Percentiles rank a stretch among this genome's conserved stretches.
phyloP scores from a whole-genome alignment of 1,140 invertebrate genomes.

The Caenorhabditis brenneri region DNA sequence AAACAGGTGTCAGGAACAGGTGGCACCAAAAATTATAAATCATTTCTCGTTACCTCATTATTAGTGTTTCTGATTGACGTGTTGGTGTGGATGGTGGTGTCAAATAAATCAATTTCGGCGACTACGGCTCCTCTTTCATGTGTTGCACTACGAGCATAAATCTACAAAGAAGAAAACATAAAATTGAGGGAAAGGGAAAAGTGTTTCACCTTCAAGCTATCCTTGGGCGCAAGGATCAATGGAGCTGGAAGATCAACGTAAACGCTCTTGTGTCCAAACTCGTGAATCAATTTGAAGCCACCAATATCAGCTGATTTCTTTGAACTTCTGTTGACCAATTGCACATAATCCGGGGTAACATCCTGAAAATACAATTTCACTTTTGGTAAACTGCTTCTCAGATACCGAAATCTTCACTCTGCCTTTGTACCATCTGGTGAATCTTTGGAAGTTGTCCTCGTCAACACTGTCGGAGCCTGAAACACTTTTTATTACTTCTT shows the following conservation, averaged over 20 bases:
- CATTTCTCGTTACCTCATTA: slow-evolving; percentile 3
- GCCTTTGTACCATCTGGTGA: slow-evolving; percentile 38
- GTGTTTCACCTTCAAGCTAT: neutral
- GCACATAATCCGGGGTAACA: slow-evolving; percentile 9
- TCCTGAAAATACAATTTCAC: neutral
- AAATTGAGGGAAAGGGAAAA: neutral
- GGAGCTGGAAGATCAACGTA: slow-evolving; percentile 2
- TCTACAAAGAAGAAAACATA: neutral
- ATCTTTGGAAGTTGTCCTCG: slow-evolving; percentile 33
- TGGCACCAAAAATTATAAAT: slow-evolving; percentile 7
- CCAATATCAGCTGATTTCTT: slow-evolving; percentile 7
- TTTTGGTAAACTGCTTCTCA: neutral
- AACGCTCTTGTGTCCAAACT: neutral
- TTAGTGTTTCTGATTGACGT: slow-evolving; percentile 12
- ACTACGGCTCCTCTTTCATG: neutral
- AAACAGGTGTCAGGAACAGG: neutral
- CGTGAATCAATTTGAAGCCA: slow-evolving; percentile 16
- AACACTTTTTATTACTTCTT: neutral
- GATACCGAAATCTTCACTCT: slow-evolving; percentile 29
- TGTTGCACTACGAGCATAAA: neutral
- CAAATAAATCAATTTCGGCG: slow-evolving; percentile 14
- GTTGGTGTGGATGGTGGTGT: slow-evolving; percentile 21
- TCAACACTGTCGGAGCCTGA: slow-evolving; percentile 22
- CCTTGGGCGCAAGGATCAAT: slow-evolving; percentile 13
- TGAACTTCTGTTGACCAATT: slow-evolving; percentile 14